phyloP scores from a whole-genome alignment of 92 coral and sea anemone species.

The Zoanthus solanderi region DNA sequence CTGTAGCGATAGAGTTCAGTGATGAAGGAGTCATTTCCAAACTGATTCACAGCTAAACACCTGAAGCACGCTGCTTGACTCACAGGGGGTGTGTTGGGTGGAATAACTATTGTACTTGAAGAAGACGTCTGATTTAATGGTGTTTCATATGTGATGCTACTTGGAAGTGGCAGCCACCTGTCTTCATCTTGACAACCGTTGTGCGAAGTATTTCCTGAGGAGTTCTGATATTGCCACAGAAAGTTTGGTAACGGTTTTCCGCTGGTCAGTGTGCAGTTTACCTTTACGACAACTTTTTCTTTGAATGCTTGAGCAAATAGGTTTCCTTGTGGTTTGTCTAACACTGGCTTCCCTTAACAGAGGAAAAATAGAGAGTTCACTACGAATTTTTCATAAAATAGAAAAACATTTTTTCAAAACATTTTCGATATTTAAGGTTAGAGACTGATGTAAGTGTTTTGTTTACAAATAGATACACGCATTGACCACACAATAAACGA shows the following conservation, averaged over 20 bases:
- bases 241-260: slow-evolving; percentile 14
- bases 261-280: background rate
- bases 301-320: background rate
- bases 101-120: slow-evolving; percentile 3
- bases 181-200: background rate
- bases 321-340: too few relatives aligned
- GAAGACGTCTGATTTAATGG: background rate
- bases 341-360: slow-evolving; percentile 6
- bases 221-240: background rate
- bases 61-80: slow-evolving; percentile 20
- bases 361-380: too few relatives aligned
- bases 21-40: slow-evolving; percentile 23
- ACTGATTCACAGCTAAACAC: slow-evolving; percentile 18
- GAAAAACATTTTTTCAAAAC: too few relatives aligned
- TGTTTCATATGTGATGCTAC: slow-evolving; percentile 18
- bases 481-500: too few relatives aligned
- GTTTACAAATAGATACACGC: too few relatives aligned
- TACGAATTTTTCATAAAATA: too few relatives aligned
- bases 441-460: too few relatives aligned
- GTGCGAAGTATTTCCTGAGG: background rate
- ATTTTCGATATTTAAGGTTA: too few relatives aligned
- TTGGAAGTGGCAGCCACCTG: slow-evolving; percentile 20
- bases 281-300: background rate
- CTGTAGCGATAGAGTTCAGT: slow-evolving; percentile 17
- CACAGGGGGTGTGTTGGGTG: background rate